Conservation (phyloP, 2,888 invertebrate genomes). For the Coenonympha arcania region DNA sequence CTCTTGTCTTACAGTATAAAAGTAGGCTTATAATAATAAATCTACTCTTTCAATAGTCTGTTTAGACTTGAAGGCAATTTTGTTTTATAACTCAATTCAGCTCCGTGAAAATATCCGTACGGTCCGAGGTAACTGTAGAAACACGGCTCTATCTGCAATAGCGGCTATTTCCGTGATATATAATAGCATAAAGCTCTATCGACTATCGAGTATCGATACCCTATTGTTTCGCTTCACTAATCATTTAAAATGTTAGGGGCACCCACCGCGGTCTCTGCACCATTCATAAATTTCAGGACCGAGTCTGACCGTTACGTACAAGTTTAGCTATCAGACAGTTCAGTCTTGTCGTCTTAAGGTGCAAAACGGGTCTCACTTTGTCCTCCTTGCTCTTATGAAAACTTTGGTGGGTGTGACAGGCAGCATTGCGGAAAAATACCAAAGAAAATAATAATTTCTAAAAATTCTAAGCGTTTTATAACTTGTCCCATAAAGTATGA, state of each 20-base stretch:
- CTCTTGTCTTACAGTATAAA: neutral
- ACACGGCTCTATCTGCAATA: slow-evolving; percentile 28
- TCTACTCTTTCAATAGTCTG: neutral
- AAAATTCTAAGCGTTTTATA: too few relatives aligned
- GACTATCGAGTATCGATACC: slow-evolving; percentile 28
- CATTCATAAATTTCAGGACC: slow-evolving; percentile 58
- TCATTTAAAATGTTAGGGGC: slow-evolving; percentile 37
- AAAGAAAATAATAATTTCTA: too few relatives aligned
- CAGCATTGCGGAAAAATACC: too few relatives aligned
- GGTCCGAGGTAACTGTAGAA: slow-evolving; percentile 19
- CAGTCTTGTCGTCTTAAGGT: too few relatives aligned
- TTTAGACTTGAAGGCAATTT: slow-evolving; percentile 19
- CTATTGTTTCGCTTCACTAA: slow-evolving; percentile 36
- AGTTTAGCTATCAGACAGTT: neutral
- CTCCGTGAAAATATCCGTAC: slow-evolving; percentile 24
- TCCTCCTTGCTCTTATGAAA: too few relatives aligned
- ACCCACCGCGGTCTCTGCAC: slow-evolving; percentile 49
- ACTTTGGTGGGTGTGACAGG: too few relatives aligned
- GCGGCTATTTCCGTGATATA: slow-evolving; percentile 30
- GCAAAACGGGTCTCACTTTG: too few relatives aligned
- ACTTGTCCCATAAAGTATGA: too few relatives aligned
- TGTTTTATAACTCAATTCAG: slow-evolving; percentile 29
- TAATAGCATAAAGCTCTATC: slow-evolving; percentile 30
- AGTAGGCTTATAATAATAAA: neutral
- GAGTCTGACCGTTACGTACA: slow-evolving; percentile 58